These are phyloP conservation scores for Clinocottus analis DNA, from an alignment of 2,113 vertebrate genomes.

Conservation along the genomic window DNA sequence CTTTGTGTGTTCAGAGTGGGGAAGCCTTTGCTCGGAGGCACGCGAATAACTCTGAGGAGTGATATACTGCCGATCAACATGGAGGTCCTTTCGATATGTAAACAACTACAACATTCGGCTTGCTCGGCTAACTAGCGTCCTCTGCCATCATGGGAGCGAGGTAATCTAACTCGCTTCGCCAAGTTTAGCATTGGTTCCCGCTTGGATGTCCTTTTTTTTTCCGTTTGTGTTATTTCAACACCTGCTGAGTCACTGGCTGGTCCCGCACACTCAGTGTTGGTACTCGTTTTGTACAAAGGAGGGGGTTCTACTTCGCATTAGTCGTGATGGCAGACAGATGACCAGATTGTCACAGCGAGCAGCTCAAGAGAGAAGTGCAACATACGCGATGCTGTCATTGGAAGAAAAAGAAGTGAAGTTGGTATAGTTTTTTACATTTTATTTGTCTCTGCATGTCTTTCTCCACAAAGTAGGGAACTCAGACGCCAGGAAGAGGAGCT, in stretches of 20 bases:
- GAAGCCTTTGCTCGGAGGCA: background rate
- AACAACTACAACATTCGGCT: too few species aligned
- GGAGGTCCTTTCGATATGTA: background rate
- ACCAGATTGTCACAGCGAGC: background rate
- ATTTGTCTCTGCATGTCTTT: too few species aligned
- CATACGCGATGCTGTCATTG: background rate
- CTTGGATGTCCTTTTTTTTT: background rate
- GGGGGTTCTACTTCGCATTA: background rate
- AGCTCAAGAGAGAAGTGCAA: background rate
- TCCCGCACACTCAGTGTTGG: background rate
- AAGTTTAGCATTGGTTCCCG: background rate
- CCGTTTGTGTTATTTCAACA: background rate
- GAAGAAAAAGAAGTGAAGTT: background rate
- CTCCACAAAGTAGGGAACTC: background rate
- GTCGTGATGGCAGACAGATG: background rate
- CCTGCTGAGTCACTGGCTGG: background rate
- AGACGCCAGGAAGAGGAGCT: background rate
- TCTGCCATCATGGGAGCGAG: background rate
- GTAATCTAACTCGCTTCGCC: background rate
- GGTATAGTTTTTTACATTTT: too few species aligned
- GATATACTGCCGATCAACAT: too few species aligned
- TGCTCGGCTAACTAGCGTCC: background rate
- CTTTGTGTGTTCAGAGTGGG: too few species aligned
- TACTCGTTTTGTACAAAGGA: background rate
- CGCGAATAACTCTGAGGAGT: background rate